Conservation (phyloP, 2,113 vertebrate species). For the Noturus placidus region DNA sequence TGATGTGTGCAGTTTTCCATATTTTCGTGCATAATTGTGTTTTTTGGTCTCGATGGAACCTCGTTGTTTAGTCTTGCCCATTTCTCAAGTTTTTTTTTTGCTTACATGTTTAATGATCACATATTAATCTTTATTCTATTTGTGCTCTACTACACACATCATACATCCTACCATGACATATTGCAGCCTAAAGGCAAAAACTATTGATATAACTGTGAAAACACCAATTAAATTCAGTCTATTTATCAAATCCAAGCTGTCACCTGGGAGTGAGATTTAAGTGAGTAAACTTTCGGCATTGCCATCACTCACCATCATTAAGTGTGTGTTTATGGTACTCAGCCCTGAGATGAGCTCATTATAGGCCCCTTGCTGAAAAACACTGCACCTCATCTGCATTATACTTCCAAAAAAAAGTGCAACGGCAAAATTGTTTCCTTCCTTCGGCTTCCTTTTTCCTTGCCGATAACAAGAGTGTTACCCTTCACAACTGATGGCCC, state of each 20-base stretch:
- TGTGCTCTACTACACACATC: not conserved
- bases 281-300: not conserved
- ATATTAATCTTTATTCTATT: conserved; percentile 7
- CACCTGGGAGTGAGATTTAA: not conserved
- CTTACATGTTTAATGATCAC: not conserved
- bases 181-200: not conserved
- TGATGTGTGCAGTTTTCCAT: not conserved
- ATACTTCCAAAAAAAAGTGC: not conserved
- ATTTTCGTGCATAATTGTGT: not conserved
- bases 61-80: not conserved
- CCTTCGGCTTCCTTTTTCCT: not conserved
- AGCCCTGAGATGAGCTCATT: conserved; percentile 10
- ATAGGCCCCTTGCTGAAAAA: not conserved
- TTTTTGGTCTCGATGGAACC: not conserved
- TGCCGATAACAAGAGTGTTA: conserved; percentile 4
- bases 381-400: not conserved
- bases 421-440: conserved; percentile 14
- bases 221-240: conserved; percentile 9
- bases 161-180: not conserved
- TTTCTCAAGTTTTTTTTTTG: not conserved
- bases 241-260: conserved; percentile 9
- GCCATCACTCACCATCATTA: not conserved
- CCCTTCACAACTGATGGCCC: conserved; percentile 22
- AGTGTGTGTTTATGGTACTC: not conserved
- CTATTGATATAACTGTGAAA: not conserved